Percentiles rank a stretch among this genome's conserved stretches.
phyloP scores from a whole-genome alignment of 2,888 invertebrate genomes.

The Lochmaea capreae region DNA sequence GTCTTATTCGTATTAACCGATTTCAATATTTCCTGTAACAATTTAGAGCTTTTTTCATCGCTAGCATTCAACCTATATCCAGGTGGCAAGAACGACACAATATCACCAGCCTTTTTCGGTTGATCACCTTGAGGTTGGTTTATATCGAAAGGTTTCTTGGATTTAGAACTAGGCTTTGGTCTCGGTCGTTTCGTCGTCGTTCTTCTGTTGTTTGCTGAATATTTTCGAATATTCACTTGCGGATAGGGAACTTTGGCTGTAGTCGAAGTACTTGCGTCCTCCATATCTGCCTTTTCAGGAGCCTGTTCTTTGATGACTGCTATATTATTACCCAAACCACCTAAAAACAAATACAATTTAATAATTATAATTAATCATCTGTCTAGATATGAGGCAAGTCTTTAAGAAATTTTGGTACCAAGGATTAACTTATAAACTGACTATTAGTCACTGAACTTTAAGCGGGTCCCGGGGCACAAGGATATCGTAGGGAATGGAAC shows the following conservation, averaged over 20 bases:
- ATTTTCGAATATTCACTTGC: constrained; percentile 76
- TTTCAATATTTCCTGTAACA: constrained; percentile 52
- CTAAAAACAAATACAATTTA: constrained; percentile 33
- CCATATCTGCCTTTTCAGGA: constrained; percentile 59
- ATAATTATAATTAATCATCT: too few relatives aligned
- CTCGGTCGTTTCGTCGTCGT: constrained; percentile 53
- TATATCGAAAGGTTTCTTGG: constrained; percentile 43
- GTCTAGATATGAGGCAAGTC: not conserved
- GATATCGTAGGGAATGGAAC: too few relatives aligned
- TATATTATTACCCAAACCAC: constrained; percentile 79
- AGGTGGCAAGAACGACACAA: constrained; percentile 64
- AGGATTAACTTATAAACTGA: too few relatives aligned
- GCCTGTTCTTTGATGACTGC: constrained; percentile 71
- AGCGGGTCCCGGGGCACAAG: too few relatives aligned
- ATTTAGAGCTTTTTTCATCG: constrained; percentile 49
- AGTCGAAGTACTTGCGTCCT: constrained; percentile 65
- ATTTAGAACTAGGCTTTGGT: constrained; percentile 29
- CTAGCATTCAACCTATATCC: constrained; percentile 61
- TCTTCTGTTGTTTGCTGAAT: constrained; percentile 65
- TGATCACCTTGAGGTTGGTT: constrained; percentile 59
- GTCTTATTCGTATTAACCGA: constrained; percentile 32
- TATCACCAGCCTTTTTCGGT: constrained; percentile 48
- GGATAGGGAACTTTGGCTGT: constrained; percentile 65
- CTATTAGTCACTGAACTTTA: too few relatives aligned
- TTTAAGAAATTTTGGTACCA: too few relatives aligned